Percentiles rank a stretch among this genome's conserved stretches.
phyloP scores from a whole-genome alignment of 1,140 invertebrate species.

The Trachymyrmex cornetzi region DNA sequence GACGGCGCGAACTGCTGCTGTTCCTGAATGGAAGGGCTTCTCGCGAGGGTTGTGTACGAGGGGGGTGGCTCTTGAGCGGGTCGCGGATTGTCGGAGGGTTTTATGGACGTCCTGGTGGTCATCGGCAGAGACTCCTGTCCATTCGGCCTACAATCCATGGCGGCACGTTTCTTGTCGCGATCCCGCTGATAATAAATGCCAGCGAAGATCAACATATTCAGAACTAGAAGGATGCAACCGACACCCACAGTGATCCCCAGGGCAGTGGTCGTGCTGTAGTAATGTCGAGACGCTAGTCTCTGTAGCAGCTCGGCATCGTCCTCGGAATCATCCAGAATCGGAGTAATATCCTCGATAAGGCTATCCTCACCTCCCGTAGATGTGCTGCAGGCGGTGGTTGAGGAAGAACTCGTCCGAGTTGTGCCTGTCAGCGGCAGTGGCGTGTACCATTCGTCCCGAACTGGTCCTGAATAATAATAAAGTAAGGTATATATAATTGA shows the following conservation, averaged over 20 bases:
- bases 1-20: conserved; percentile 63
- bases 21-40: conserved; percentile 82
- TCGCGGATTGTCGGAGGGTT: conserved; percentile 75
- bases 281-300: conserved; percentile 87
- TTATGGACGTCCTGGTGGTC: conserved; percentile 82
- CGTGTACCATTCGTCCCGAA: conserved; percentile 88
- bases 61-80: conserved; percentile 85
- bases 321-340: conserved; percentile 83
- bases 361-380: conserved; percentile 81
- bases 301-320: conserved; percentile 87
- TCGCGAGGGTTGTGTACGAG: conserved; percentile 85
- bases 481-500: conserved; percentile 31
- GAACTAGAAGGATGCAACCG: conserved; percentile 93
- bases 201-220: conserved; percentile 95
- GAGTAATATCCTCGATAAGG: conserved; percentile 76
- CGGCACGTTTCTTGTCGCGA: conserved; percentile 85
- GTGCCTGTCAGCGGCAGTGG: conserved; percentile 86
- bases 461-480: conserved; percentile 83
- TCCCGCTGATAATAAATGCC: conserved; percentile 95
- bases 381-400: conserved; percentile 85
- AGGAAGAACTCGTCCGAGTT: conserved; percentile 77
- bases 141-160: conserved; percentile 79
- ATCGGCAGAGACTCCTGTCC: conserved; percentile 83
- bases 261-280: conserved; percentile 92
- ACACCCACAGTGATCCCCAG: conserved; percentile 96